These are phyloP conservation scores for Dione vanillae DNA, from an alignment of 2,888 invertebrate species.

Conservation along the genomic window DNA sequence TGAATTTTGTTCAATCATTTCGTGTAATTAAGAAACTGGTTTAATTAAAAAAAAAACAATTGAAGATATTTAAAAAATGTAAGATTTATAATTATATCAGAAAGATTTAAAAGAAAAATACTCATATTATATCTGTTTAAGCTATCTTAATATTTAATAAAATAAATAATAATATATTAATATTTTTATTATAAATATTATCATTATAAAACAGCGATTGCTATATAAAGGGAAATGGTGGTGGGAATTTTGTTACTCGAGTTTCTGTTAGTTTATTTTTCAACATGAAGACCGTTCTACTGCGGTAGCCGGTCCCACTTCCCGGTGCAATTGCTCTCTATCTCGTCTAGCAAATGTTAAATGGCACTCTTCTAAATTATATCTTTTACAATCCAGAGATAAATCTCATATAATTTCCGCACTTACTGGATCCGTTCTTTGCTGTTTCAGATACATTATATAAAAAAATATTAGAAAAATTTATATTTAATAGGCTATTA, in stretches of 20 bases:
- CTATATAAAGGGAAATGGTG: neutral
- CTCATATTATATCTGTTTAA: neutral
- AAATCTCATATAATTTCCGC: constrained; percentile 42
- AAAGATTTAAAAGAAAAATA: too few relatives aligned
- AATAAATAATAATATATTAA: neutral
- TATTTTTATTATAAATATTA: neutral
- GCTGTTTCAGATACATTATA: constrained; percentile 8
- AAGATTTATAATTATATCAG: too few relatives aligned
- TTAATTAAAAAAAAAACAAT: too few relatives aligned
- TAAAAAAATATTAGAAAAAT: neutral
- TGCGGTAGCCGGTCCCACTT: constrained; percentile 42
- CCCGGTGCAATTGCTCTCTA: constrained; percentile 46
- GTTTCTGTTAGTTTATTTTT: constrained; percentile 24
- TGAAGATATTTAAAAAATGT: too few relatives aligned
- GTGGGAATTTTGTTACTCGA: neutral
- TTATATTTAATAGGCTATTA: too few relatives aligned
- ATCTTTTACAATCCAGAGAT: constrained; percentile 42
- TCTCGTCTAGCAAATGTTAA: constrained; percentile 45
- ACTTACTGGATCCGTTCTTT: constrained; percentile 23
- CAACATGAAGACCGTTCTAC: constrained; percentile 29
- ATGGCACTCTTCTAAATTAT: constrained; percentile 44
- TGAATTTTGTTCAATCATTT: too few relatives aligned
- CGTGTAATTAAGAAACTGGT: too few relatives aligned
- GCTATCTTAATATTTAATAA: neutral
- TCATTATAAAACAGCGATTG: neutral